These are phyloP conservation scores for Drymonia ruficornis DNA, from an alignment of 2,888 invertebrate species.

Conservation along the genomic window DNA sequence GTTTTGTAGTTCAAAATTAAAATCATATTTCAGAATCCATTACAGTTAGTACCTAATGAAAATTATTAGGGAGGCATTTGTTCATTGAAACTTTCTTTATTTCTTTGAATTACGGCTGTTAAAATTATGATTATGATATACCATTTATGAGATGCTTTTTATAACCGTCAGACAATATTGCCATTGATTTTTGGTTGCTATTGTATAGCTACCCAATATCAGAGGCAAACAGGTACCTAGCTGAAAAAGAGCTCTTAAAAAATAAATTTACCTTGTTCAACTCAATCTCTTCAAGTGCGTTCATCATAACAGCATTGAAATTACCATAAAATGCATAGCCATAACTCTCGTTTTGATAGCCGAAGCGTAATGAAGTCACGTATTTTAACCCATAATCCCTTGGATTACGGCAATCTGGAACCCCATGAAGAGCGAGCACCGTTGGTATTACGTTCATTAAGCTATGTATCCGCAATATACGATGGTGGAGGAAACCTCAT, in stretches of 20 bases:
- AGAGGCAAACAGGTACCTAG: too few species aligned
- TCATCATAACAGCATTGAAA: conserved; percentile 20
- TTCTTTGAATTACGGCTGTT: too few species aligned
- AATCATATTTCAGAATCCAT: too few species aligned
- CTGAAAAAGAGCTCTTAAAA: too few species aligned
- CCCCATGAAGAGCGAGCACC: conserved; percentile 19
- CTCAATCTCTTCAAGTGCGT: neutral
- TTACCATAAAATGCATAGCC: conserved; percentile 24
- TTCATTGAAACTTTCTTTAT: too few species aligned
- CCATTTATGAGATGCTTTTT: conserved; percentile 4
- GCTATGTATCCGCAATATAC: conserved; percentile 7
- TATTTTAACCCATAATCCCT: conserved; percentile 30
- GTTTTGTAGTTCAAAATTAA: too few species aligned
- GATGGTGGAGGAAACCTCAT: conserved; percentile 8
- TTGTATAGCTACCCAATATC: too few species aligned
- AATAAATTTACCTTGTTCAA: neutral
- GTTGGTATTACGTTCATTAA: conserved; percentile 24
- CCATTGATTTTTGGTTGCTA: too few species aligned
- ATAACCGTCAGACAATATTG: too few species aligned
- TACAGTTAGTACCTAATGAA: too few species aligned
- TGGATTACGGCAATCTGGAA: conserved; percentile 26
- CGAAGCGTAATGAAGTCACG: conserved; percentile 35
- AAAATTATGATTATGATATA: neutral
- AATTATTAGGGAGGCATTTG: too few species aligned
- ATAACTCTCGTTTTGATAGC: conserved; percentile 19